A percentile compares a stretch with the other conserved stretches of the same genome.
Conservation (phyloP, 1,140 invertebrate genomes). For the Phymastichus coffea region DNA sequence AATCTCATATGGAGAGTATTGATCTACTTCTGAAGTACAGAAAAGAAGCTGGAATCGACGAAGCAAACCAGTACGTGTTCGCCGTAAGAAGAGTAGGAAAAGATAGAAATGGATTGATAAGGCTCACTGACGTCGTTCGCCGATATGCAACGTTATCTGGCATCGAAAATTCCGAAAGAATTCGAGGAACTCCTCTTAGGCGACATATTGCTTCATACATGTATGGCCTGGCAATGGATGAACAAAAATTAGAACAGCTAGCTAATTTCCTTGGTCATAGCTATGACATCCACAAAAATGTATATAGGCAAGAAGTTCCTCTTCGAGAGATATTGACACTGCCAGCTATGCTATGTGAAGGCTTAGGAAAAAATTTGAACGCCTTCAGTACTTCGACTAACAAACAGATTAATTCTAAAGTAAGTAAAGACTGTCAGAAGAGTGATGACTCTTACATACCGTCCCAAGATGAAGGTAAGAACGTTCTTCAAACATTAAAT, state of each 20-base stretch:
- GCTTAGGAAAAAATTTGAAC: too few species aligned
- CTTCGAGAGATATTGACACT: neutral
- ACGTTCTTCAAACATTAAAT: too few species aligned
- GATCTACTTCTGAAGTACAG: neutral
- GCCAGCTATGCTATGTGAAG: neutral
- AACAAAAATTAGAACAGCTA: neutral
- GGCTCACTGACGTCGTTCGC: neutral
- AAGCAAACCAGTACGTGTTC: neutral
- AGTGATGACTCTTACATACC: too few species aligned
- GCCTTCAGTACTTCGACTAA: too few species aligned
- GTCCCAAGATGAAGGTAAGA: too few species aligned
- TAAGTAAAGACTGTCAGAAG: too few species aligned
- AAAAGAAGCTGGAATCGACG: neutral
- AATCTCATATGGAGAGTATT: neutral
- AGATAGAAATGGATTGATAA: neutral
- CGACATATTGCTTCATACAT: neutral
- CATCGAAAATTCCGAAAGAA: neutral
- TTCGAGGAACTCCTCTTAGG: neutral
- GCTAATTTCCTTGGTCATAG: neutral
- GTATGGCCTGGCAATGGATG: neutral
- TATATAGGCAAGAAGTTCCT: neutral
- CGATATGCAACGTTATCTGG: neutral
- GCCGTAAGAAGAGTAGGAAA: neutral
- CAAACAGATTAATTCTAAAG: too few species aligned
- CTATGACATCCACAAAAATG: neutral